Evolutionary conservation across 2,797 vertebrate species (phyloP).

Genomic region (Esox masquinongy): DNA sequence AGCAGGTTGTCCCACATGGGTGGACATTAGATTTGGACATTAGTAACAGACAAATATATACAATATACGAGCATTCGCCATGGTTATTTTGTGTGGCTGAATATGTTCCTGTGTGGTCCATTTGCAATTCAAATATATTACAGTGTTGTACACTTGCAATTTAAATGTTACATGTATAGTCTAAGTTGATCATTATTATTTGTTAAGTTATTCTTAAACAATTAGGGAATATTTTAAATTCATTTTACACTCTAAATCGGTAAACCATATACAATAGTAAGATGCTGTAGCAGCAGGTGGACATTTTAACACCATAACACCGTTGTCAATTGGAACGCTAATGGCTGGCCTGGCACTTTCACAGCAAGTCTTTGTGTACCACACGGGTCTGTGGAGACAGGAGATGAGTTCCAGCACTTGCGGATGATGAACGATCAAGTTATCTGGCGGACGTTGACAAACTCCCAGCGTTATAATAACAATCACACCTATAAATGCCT

Average conservation of each 20-base stretch:
- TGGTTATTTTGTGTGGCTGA: not conserved
- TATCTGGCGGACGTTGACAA: slow-evolving; percentile 26
- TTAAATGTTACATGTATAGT: not conserved
- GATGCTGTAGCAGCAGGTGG: too few species aligned
- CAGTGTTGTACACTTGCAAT: not conserved
- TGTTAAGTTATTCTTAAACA: too few species aligned
- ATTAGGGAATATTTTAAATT: too few species aligned
- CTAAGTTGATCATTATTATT: too few species aligned
- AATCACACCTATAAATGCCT: slow-evolving; percentile 54
- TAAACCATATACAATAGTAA: too few species aligned
- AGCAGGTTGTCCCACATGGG: not conserved
- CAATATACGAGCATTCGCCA: not conserved
- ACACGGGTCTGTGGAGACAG: slow-evolving; percentile 28
- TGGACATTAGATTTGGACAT: not conserved
- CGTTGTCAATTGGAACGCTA: too few species aligned
- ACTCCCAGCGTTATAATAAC: slow-evolving; percentile 28
- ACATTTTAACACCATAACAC: too few species aligned
- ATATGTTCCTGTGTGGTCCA: not conserved
- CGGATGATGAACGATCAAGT: slow-evolving; percentile 25
- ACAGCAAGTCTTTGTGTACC: slow-evolving; percentile 27
- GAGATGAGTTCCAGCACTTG: slow-evolving; percentile 28
- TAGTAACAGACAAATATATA: not conserved
- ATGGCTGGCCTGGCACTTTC: too few species aligned
- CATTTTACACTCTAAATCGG: too few species aligned
- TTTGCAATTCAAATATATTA: not conserved